Conservation (phyloP, 2,888 invertebrate species). For the Sarcophaga caerulescens region DNA sequence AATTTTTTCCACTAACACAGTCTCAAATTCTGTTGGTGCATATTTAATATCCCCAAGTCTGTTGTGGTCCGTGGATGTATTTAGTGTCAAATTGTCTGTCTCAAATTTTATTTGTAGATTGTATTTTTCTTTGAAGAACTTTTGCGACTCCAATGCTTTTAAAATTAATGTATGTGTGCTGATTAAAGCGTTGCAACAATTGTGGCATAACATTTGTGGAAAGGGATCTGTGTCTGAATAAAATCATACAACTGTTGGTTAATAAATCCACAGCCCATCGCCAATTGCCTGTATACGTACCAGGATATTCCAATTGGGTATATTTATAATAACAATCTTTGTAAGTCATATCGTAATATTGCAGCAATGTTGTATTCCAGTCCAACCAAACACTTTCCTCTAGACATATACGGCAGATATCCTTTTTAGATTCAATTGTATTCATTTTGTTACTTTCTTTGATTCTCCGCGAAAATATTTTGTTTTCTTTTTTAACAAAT, state of each 20-base stretch:
- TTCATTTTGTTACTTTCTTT: conserved; percentile 19
- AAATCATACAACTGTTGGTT: neutral
- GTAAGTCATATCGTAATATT: conserved; percentile 27
- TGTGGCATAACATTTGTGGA: conserved; percentile 51
- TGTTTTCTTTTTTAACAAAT: conserved; percentile 3
- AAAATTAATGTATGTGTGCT: conserved; percentile 25
- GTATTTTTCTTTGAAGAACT: neutral
- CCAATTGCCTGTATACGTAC: conserved; percentile 32
- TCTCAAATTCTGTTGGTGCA: conserved; percentile 29
- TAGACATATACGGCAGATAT: conserved; percentile 56
- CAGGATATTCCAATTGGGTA: conserved; percentile 38
- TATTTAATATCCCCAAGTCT: neutral
- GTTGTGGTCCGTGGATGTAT: neutral
- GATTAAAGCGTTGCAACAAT: conserved; percentile 30
- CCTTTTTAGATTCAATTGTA: conserved; percentile 39
- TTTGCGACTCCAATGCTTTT: conserved; percentile 25
- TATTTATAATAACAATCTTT: conserved; percentile 63
- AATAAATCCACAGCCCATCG: neutral
- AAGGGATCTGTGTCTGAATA: conserved; percentile 38
- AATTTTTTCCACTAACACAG: conserved; percentile 25
- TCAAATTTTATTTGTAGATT: neutral
- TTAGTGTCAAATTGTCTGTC: neutral
- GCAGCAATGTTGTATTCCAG: conserved; percentile 36
- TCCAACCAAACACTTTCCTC: conserved; percentile 37
- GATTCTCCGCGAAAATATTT: neutral